These are phyloP conservation scores for Tiaroga cobitis DNA, from an alignment of 2,797 vertebrate species.

Conservation along the genomic window DNA sequence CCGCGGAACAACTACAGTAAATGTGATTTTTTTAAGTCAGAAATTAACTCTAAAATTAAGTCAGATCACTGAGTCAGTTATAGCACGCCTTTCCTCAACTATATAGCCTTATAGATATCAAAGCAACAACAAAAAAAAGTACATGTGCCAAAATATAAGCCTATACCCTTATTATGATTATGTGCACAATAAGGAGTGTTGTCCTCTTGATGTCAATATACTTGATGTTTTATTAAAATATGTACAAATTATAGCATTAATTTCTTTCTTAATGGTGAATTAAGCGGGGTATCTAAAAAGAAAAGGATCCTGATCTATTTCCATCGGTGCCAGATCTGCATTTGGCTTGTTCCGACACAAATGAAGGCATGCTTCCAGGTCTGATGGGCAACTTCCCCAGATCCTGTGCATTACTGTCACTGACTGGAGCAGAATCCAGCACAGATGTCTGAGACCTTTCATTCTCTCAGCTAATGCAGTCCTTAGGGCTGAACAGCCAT, in stretches of 20 bases:
- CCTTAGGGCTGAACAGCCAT: too few relatives aligned
- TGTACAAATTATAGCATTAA: not conserved
- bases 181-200: not conserved
- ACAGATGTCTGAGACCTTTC: not conserved
- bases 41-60: not conserved
- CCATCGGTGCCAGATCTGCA: not conserved
- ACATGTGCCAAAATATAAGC: not conserved
- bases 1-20: not conserved
- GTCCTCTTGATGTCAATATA: not conserved
- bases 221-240: not conserved
- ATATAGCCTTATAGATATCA: not conserved
- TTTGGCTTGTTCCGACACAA: slow-evolving; percentile 8
- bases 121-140: not conserved
- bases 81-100: not conserved
- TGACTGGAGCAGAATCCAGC: not conserved
- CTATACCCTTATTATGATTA: not conserved
- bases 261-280: not conserved
- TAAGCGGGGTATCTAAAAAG: not conserved
- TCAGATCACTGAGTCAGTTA: not conserved
- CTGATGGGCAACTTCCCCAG: not conserved
- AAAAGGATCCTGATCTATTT: not conserved
- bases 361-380: not conserved
- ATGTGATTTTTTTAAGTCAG: not conserved
- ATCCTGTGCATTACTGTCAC: slow-evolving; percentile 6
- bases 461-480: not conserved